Evolutionary conservation across 1,140 invertebrate species (phyloP), one percentile per base, ranked within the genome.

Genomic region (Drosophila gunungcola): DNA sequence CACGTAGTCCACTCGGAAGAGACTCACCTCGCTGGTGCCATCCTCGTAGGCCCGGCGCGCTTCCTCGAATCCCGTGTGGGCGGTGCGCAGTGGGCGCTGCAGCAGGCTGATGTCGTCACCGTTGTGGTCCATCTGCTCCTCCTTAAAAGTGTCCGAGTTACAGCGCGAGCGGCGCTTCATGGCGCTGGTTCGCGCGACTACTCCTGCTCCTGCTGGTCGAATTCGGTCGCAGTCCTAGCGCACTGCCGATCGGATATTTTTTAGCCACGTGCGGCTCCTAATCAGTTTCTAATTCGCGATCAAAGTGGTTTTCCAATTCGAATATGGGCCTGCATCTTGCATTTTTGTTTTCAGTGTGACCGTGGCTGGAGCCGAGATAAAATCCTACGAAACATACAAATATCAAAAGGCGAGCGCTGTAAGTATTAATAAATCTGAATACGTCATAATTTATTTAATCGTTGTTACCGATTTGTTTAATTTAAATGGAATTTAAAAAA

Each of bases 71-170:
- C 94, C 94, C 34, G 94, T 94, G 46, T 95, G 85, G 80, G 94
- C 95, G 29, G 94, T 95, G 21, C 93, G 91, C 74, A 96, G 93
- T 21, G 95, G 95, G 82, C 95, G 95, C 73, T 94, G 93, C 49
- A 96, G 91, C 46, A 95, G 78, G 56, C 95, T 94, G 73, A 94
- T 93, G 83, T 95, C 95, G 43, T 77, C 81, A 69, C 65, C 62
- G 36, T 65, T 58, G 62, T 58, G 64, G 46, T 72, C 83, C 70
- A 88, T 76, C 58, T 79, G 72, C 68, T 86, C 74, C 61, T 78
- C 74, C 64, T 77, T 76, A 9, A 75, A 58, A 32, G 61, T 88
- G 55, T 88, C 88, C 34, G 85, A 90, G 32, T 79, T 90, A 56
- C 75, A 90, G 46, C 85, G 82, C 16, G 86, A 81, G 49, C 67